Evolutionary conservation across 2,113 vertebrate species (phyloP), one percentile per base, ranked within the genome.

Genomic region (Gadus macrocephalus): DNA sequence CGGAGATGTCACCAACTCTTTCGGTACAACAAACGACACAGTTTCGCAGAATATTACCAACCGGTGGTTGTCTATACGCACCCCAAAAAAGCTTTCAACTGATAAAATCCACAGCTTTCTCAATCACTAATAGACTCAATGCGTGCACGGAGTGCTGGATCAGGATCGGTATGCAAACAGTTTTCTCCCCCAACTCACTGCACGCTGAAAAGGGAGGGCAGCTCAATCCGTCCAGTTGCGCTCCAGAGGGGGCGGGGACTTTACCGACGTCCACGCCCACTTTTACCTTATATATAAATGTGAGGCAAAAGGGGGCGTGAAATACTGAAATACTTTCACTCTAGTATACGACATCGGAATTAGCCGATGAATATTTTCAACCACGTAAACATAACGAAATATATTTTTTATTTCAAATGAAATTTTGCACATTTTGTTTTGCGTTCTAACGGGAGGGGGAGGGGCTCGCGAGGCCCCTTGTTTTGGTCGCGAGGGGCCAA

Each of bases 161-260:
- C 42, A 49, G 8, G 85, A 70, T 38, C 65, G 86, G 78, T 81
- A 66, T 69, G 86, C 82, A 14, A 85, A 88, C 88, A 84, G 80
- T 85, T 85, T 70, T 42, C 63, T 49, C 9, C 8, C 6, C 12
- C 11, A 35, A 35, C 42, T 49, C 42, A 9, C 42, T 49, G 42
- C 42, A 49, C 8, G 42, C 42, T 49, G 42, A 49, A 14, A 12
- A 14, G 42, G 9, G 9, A 14, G 42, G 0, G 42, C 42, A 12
- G 8, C 42, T 9, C 42, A 2, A 49, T 7, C 31, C 31, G 6
- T 35, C 31, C 31, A 35, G 31, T 35, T 35, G 31, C 31, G 31
- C 31, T 35, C 31, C 7, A 14, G 42, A 49, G 81, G 53, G 87
- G 88, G 89, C 84, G 87, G 88, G 78, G 83, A 70, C 81, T 80